Base-by-base conservation (phyloP, 2,888 invertebrate genomes). In the Amblyteles armatorius region DNA sequence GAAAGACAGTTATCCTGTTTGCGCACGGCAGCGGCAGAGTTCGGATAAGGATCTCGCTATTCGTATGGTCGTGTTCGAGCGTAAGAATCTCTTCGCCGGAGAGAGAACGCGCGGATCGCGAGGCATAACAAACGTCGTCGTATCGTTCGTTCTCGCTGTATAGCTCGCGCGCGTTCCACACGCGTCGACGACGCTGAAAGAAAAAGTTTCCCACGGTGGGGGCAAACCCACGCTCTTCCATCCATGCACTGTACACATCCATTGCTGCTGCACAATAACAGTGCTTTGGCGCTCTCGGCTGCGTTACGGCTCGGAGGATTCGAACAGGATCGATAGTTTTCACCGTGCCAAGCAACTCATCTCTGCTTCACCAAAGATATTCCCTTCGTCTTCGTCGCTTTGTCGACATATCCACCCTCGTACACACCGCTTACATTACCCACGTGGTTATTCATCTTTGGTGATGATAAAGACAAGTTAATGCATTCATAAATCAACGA, bases 201-300 rank as follows among this genome's bases (percentile, higher is more conserved):
- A 88, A 83, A 85, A 87, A 86, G 44, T 82, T 88, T 88, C 87
- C 86, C 88, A 88, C 87, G 85, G 82, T 16, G 44, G 50, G 63
- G 79, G 81, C 81, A 83, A 86, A 87, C 82, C 83, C 74, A 87
- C 84, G 78, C 83, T 84, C 82, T 73, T 50, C n/a, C 79, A 63
- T 81, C 63, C 48, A 40, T 9, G 40, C 9, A 69, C 52, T 40
- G 69, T 71, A 63, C 26, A 55, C 60, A n/a, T 60, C 40, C 40
- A 40, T 26, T 26, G 19, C 44, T 48, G 73, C 48, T 33, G 13
- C 73, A 16, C 60, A 29, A 16, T 44, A 48, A 40, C 63, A 48
- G 19, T 60, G 22, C 52, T 11, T 33, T 48, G 44, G 44, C n/a
- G 6, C 57, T 29, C 50, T 40, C 29, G 55, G 50, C 22, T 33